These are phyloP conservation scores for Tridacna gigas DNA, from an alignment of 2,888 invertebrate species.

Conservation along the genomic window DNA sequence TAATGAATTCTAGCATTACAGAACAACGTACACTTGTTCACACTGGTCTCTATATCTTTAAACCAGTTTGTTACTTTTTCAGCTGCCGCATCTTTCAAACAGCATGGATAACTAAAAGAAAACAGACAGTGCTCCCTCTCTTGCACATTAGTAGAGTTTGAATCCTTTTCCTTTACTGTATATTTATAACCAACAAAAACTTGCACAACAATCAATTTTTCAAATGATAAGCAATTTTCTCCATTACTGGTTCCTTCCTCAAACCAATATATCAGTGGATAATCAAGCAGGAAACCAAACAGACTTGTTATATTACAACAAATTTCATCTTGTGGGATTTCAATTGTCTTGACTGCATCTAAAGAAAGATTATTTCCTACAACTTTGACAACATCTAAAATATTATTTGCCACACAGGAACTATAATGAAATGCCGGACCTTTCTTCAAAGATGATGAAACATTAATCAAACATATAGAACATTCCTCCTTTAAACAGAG, in stretches of 20 bases:
- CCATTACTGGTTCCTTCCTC: slow-evolving; percentile 34
- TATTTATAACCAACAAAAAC: slow-evolving; percentile 27
- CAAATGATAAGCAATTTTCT: slow-evolving; percentile 66
- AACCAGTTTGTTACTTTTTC: slow-evolving; percentile 56
- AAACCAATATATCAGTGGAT: slow-evolving; percentile 74
- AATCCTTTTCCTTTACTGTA: background rate
- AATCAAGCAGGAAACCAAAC: slow-evolving; percentile 72
- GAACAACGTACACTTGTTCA: slow-evolving; percentile 14
- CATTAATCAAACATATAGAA: slow-evolving; percentile 47
- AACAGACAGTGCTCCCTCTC: slow-evolving; percentile 37
- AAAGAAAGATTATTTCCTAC: background rate
- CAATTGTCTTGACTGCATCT: background rate
- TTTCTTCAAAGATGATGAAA: slow-evolving; percentile 30
- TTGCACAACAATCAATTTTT: slow-evolving; percentile 60
- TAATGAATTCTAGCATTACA: slow-evolving; percentile 5
- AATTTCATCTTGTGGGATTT: background rate
- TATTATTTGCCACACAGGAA: background rate
- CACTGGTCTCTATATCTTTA: slow-evolving; percentile 18
- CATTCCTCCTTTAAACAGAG: background rate
- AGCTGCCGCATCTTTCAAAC: slow-evolving; percentile 17
- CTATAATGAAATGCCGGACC: background rate
- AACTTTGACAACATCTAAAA: background rate
- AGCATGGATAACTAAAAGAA: slow-evolving; percentile 64
- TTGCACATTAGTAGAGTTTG: background rate
- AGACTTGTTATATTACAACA: slow-evolving; percentile 64